Evolutionary conservation across 2,888 invertebrate genomes (phyloP), one percentile per base, ranked within the genome.

Genomic region (Melieria picta): DNA sequence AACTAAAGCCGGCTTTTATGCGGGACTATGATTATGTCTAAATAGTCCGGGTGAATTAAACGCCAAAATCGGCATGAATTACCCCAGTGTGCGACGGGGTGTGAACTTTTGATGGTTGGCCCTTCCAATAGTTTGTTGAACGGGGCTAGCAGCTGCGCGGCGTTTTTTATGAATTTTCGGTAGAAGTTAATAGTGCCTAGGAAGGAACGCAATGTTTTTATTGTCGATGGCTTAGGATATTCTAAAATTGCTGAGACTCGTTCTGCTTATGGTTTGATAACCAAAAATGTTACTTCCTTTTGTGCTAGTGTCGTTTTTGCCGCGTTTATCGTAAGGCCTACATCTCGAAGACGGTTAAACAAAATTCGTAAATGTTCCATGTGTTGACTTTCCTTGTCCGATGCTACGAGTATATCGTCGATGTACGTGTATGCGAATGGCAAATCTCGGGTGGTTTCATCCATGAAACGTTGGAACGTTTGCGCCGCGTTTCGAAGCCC

Each of bases 151-250:
- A 62, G 30, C 48, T 43, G 5, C 3, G 62, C 62, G 3, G 62
- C 62, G 7, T 62, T 62, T 43, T 62, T 62, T 16, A 47, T 62
- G 30, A 62, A 62, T 47, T 62, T 62, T n/a, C 62, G 47, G 16
- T 62, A 62, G 13, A 60, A 60, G 5, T 60, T 42, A 6, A 46
- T 11, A 4, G 61, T 61, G 13, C 46, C 61, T 43, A 43, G 46
- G 13, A 61, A 47, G 7, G 30, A 13, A n/a, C 46, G 46, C n/a
- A 45, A 9, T 6, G n/a, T 61, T 61, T 45, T 45, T 4, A 62
- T 62, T 46, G 61, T 46, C 7, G 61, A n/a, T n/a, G 61, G 61
- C 9, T 46, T 61, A 4, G 45, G 62, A 11, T n/a, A 62, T 48
- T 62, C 9, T 4, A 13, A 10, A 47, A 62, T 47, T 48, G 48